A percentile compares a stretch with the other conserved stretches of the same genome.
Evolutionary conservation across 2,797 vertebrate species (phyloP).

Genomic region (Danio kyathit): DNA sequence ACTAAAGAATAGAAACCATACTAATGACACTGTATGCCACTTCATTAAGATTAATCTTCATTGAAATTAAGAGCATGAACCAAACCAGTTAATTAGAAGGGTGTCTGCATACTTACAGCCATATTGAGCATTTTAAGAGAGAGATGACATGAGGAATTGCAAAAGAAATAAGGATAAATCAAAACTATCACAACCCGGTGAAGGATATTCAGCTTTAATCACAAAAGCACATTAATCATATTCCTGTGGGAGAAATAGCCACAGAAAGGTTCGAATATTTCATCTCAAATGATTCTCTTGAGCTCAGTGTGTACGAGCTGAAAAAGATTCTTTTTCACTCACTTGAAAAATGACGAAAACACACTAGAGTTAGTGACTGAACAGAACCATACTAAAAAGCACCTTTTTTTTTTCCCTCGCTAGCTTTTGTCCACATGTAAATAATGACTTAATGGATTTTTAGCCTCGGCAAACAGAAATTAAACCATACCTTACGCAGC

Average conservation of each 20-base stretch:
- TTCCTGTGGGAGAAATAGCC: neutral
- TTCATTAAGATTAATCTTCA: constrained; percentile 2
- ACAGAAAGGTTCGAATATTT: constrained; percentile 19
- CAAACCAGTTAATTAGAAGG: constrained; percentile 23
- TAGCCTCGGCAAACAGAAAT: constrained; percentile 50
- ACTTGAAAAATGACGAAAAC: neutral
- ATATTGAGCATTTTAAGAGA: neutral
- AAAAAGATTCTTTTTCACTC: neutral
- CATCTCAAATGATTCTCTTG: constrained; percentile 6
- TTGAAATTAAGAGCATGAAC: neutral
- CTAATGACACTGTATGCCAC: neutral
- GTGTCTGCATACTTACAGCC: constrained; percentile 4
- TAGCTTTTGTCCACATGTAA: constrained; percentile 23
- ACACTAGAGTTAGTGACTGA: neutral
- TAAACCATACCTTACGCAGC: constrained; percentile 43
- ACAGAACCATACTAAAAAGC: neutral
- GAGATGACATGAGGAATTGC: neutral
- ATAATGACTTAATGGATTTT: constrained; percentile 49
- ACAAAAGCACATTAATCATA: constrained; percentile 12
- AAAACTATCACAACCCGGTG: constrained; percentile 17
- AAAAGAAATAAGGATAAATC: constrained; percentile 32
- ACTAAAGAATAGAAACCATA: neutral
- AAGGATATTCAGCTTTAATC: constrained; percentile 32
- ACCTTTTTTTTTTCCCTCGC: neutral
- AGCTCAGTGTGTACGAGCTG: neutral